A percentile compares a stretch with the other conserved stretches of the same genome.
Conservation (phyloP, 64 coral and sea anemone species). For the Montipora capricornis region DNA sequence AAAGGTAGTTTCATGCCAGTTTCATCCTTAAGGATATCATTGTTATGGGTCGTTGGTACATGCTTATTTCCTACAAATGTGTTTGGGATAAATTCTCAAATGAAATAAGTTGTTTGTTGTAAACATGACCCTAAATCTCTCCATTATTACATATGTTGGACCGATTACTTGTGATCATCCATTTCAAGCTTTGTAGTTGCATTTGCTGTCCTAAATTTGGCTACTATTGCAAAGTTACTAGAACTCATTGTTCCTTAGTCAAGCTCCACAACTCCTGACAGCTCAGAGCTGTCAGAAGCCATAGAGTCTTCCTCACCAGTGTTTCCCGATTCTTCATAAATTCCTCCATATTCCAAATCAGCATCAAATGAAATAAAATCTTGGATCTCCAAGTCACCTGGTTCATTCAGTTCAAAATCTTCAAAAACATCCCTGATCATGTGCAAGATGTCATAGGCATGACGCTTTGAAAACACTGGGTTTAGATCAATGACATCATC, state of each 20-base stretch:
- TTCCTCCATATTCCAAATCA: slow-evolving; percentile 53
- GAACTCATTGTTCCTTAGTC: not conserved
- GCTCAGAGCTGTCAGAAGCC: not conserved
- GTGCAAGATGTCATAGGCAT: slow-evolving; percentile 60
- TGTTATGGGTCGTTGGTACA: too few relatives aligned
- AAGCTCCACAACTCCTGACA: not conserved
- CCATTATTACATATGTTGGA: too few relatives aligned
- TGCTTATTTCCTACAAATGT: too few relatives aligned
- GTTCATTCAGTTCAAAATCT: not conserved
- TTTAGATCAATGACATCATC: slow-evolving; percentile 36
- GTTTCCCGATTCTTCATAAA: slow-evolving; percentile 39
- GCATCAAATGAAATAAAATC: not conserved
- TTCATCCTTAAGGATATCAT: too few relatives aligned
- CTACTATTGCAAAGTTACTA: too few relatives aligned
- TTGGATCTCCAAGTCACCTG: not conserved
- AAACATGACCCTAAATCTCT: too few relatives aligned
- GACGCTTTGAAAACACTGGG: slow-evolving; percentile 40
- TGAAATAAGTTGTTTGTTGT: too few relatives aligned
- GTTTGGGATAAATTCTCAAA: too few relatives aligned
- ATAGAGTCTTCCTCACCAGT: not conserved
- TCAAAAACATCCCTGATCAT: slow-evolving; percentile 73
- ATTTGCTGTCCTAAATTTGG: too few relatives aligned
- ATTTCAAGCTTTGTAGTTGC: too few relatives aligned
- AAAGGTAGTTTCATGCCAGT: too few relatives aligned
- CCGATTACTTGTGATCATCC: too few relatives aligned